Evolutionary conservation across 2,888 invertebrate genomes (phyloP).

Genomic region (Diploptera punctata): DNA sequence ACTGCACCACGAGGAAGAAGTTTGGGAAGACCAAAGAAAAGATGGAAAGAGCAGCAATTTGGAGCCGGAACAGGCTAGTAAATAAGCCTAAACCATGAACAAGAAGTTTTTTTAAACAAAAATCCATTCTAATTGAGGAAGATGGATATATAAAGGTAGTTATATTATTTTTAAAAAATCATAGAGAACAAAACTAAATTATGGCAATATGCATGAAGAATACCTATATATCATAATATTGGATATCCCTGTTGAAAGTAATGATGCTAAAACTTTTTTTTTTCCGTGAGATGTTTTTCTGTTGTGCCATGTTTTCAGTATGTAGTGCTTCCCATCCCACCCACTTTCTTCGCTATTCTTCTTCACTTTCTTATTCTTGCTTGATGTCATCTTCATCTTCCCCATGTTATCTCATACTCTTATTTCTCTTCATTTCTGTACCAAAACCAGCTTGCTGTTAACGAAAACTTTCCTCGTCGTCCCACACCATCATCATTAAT

Average conservation of each 20-base stretch:
- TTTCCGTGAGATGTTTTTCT: constrained; percentile 19
- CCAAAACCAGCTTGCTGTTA: constrained; percentile 25
- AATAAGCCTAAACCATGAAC: no score
- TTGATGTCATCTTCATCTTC: constrained; percentile 32
- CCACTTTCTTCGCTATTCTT: constrained; percentile 6
- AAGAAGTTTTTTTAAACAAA: no score
- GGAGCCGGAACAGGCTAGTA: no score
- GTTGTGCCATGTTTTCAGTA: constrained; percentile 37
- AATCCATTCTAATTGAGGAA: no score
- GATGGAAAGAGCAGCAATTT: no score
- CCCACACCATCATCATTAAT: constrained; percentile 43
- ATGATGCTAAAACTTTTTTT: constrained; percentile 13
- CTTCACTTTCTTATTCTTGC: not conserved
- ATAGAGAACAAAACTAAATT: no score
- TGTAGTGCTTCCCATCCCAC: constrained; percentile 34
- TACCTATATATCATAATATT: not conserved
- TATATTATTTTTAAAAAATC: no score
- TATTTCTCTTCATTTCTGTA: constrained; percentile 36
- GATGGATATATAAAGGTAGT: no score
- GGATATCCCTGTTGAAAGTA: constrained; percentile 3
- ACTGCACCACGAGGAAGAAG: no score
- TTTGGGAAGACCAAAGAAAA: no score
- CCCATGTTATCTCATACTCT: constrained; percentile 18
- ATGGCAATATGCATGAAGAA: no score
- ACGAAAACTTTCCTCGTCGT: constrained; percentile 20